phyloP scores from a whole-genome alignment of 2,888 invertebrate genomes.

The Eurytoma californica region DNA sequence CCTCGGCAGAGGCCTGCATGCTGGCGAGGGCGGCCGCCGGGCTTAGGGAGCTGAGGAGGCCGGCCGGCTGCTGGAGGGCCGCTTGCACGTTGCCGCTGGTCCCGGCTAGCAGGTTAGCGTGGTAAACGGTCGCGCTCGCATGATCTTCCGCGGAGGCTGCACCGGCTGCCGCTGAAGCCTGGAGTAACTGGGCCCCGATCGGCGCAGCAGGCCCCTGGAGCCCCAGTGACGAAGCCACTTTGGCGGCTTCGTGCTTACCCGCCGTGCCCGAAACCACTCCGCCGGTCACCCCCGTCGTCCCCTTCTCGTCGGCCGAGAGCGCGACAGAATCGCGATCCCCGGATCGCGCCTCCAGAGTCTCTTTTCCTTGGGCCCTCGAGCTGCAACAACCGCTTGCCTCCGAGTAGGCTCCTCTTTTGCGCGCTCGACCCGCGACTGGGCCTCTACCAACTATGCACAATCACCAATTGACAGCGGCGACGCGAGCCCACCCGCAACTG shows the following conservation, averaged over 20 bases:
- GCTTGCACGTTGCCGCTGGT: conserved; percentile 71
- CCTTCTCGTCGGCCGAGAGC: conserved; percentile 59
- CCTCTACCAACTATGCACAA: conserved; percentile 31
- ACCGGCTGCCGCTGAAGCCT: conserved; percentile 65
- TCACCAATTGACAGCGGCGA: conserved; percentile 45
- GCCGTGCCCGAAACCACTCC: conserved; percentile 67
- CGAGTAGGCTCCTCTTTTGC: not conserved
- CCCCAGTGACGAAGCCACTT: conserved; percentile 76
- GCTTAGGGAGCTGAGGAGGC: conserved; percentile 70
- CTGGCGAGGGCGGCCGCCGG: conserved; percentile 76
- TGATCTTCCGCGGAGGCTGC: conserved; percentile 46
- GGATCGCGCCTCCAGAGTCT: conserved; percentile 53
- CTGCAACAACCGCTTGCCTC: not conserved
- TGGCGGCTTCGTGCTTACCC: conserved; percentile 73
- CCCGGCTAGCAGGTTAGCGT: conserved; percentile 74
- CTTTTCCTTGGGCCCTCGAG: conserved; percentile 43
- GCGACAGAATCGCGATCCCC: conserved; percentile 40
- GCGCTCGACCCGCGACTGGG: not conserved
- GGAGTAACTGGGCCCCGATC: conserved; percentile 74
- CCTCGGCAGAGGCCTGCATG: conserved; percentile 83
- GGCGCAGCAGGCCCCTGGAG: conserved; percentile 75
- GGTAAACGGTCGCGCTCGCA: conserved; percentile 69
- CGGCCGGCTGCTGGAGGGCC: conserved; percentile 71
- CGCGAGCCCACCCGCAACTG: conserved; percentile 60
- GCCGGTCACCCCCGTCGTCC: conserved; percentile 61